These are phyloP conservation scores for Meandrusa payeni DNA, from an alignment of 2,888 invertebrate species.

Conservation along the genomic window DNA sequence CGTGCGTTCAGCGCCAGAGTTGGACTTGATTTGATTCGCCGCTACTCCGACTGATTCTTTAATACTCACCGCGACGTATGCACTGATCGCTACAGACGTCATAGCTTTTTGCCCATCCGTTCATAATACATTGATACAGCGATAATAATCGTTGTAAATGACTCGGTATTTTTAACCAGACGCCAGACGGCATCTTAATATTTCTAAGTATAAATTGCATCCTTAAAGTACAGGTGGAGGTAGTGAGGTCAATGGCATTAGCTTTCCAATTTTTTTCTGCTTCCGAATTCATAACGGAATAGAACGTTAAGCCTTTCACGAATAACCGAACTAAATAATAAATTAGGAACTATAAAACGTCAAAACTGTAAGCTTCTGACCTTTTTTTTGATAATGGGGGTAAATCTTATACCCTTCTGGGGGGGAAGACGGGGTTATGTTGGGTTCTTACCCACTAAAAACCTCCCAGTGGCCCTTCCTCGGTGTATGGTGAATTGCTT, in stretches of 20 bases:
- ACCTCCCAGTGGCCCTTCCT: too few species aligned
- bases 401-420: too few species aligned
- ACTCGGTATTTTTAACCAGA: conserved; percentile 13
- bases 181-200: neutral
- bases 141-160: conserved; percentile 22
- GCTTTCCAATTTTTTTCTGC: conserved; percentile 13
- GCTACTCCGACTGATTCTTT: conserved; percentile 39
- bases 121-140: conserved; percentile 16
- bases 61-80: conserved; percentile 46
- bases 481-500: too few species aligned
- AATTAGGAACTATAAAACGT: too few species aligned
- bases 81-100: conserved; percentile 48
- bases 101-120: conserved; percentile 28
- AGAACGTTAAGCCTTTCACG: conserved; percentile 1
- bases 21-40: conserved; percentile 34
- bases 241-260: conserved; percentile 14
- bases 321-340: neutral
- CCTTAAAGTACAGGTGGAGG: neutral
- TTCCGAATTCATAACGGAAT: conserved; percentile 4
- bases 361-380: too few species aligned
- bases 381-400: too few species aligned
- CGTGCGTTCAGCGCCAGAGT: conserved; percentile 46
- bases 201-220: neutral
- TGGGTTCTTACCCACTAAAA: too few species aligned
- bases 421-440: too few species aligned